Base-by-base conservation (phyloP, 2,113 vertebrate species). In the Lates calcarifer region DNA sequence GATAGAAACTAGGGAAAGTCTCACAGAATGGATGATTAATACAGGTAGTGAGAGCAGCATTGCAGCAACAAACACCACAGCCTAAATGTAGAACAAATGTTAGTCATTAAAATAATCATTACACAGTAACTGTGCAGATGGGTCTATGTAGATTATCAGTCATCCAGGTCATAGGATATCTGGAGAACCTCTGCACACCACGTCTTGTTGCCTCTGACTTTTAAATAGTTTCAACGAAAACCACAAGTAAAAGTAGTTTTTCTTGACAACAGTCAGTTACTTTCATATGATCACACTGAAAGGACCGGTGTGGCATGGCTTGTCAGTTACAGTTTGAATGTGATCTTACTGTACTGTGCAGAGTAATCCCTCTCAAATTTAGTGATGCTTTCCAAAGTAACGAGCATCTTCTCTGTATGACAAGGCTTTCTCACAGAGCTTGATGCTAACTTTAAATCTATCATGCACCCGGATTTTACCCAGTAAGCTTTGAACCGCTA, bases 1-100 rank as follows among this genome's bases (percentile, higher is more conserved):
- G 63, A 86, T 47, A 72, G 79, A 89, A 85, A 89, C 61, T 2
- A 87, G 81, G 79, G 79, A 92, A 90, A 89, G 49, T 85, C 77
- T 88, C 69, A 65, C n/a, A 29, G 69, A n/a, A n/a, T 33, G 41
- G 49, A 37, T 91, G 85, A 91, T 89, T 87, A 87, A 92, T 81
- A 88, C n/a, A 69, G 62, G 78, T 70, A 90, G 81, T 76, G 82
- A 87, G 39, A 87, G 72, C 28, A 77, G 55, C 77, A 79, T 2
- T 1, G 29, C 49, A 51, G 60, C 33, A 51, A 87, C 85, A 78
- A 84, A 83, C 76, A 78, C 17, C 51, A 53, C 37, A 49, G 56
- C 33, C 24, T 55, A 24, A 67, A 84, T 86, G 84, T 84, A 69
- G 74, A 82, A 47, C 75, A 67, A 43, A 77, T 74, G 69, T 76